These are phyloP conservation scores for Amorpha juglandis DNA, from an alignment of 2,888 invertebrate genomes.

Conservation along the genomic window DNA sequence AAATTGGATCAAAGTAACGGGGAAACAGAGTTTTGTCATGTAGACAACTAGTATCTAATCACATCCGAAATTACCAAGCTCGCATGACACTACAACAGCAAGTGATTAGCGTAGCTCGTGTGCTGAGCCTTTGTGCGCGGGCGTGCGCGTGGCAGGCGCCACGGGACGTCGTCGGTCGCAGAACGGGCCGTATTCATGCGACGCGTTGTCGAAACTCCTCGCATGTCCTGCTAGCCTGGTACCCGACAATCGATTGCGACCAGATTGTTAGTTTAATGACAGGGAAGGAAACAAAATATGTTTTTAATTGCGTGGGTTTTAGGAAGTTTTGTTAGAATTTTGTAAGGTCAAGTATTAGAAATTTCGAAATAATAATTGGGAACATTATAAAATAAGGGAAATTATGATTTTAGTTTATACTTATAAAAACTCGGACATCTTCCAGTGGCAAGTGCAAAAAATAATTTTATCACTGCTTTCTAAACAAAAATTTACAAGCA, in stretches of 20 bases:
- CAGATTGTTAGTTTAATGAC: too few relatives aligned
- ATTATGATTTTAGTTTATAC: too few relatives aligned
- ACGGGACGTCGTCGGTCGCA: conserved; percentile 59
- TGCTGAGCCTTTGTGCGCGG: conserved; percentile 31
- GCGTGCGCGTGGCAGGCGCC: conserved; percentile 63
- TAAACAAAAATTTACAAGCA: too few relatives aligned
- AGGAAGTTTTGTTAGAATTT: too few relatives aligned
- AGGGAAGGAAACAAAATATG: too few relatives aligned
- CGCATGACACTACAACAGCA: conserved; percentile 69
- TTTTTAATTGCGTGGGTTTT: too few relatives aligned
- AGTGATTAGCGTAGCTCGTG: conserved; percentile 36
- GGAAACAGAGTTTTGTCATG: neutral
- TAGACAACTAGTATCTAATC: conserved; percentile 28
- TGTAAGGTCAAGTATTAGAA: too few relatives aligned
- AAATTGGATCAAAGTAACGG: neutral
- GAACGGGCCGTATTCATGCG: conserved; percentile 23
- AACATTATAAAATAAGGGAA: too few relatives aligned
- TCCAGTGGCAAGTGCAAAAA: neutral
- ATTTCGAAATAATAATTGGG: too few relatives aligned
- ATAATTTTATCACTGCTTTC: too few relatives aligned
- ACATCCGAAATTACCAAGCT: conserved; percentile 53
- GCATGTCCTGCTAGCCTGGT: conserved; percentile 55
- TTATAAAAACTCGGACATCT: neutral
- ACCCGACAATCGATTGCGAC: conserved; percentile 31
- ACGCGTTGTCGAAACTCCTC: conserved; percentile 49